These are phyloP conservation scores for Epirrita christyi DNA, from an alignment of 2,888 invertebrate genomes.

Conservation along the genomic window DNA sequence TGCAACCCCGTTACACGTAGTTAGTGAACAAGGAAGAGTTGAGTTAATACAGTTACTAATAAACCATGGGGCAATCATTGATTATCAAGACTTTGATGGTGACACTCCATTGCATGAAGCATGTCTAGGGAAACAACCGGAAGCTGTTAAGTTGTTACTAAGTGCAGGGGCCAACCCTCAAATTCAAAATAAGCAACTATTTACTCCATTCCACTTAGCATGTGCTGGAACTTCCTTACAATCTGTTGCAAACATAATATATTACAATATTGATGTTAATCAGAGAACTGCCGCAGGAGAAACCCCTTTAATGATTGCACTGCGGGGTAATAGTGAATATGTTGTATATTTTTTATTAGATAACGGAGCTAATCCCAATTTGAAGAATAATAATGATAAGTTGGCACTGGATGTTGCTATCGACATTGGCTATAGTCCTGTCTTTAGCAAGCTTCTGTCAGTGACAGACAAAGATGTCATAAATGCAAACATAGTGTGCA, in stretches of 20 bases:
- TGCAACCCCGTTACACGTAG: constrained; percentile 76
- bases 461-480: constrained; percentile 59
- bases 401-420: constrained; percentile 69
- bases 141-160: constrained; percentile 61
- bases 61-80: constrained; percentile 68
- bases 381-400: constrained; percentile 61
- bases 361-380: constrained; percentile 69
- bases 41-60: constrained; percentile 68
- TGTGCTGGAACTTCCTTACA: constrained; percentile 67
- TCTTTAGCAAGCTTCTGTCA: constrained; percentile 63
- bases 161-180: constrained; percentile 74
- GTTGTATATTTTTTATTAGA: constrained; percentile 66
- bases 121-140: constrained; percentile 56
- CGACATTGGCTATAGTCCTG: constrained; percentile 54
- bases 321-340: constrained; percentile 59
- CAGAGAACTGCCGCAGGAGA: constrained; percentile 61
- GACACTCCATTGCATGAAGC: constrained; percentile 80
- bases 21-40: constrained; percentile 66
- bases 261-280: constrained; percentile 70
- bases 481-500: constrained; percentile 62
- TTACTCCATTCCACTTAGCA: constrained; percentile 75
- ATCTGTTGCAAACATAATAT: constrained; percentile 59
- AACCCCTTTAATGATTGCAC: constrained; percentile 67
- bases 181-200: constrained; percentile 63
- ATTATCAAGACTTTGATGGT: constrained; percentile 78